A percentile compares a stretch with the other conserved stretches of the same genome.
Evolutionary conservation across 2,888 invertebrate species (phyloP).

Genomic region (Nomada fucata): DNA sequence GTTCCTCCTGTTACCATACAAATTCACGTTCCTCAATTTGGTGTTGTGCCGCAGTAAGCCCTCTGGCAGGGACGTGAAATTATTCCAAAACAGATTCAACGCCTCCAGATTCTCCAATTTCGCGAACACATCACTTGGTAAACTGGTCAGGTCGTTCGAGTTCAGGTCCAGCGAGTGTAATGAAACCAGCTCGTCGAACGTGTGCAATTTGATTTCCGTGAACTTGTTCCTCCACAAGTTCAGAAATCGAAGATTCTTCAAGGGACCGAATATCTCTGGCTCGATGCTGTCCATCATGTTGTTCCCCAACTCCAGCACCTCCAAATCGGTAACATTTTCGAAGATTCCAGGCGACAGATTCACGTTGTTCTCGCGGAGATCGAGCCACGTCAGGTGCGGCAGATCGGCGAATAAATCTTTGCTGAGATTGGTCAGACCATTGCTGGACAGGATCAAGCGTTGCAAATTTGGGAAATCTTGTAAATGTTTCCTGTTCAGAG

Average conservation of each 20-base stretch:
- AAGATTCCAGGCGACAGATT: conserved; percentile 68
- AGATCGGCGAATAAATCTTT: conserved; percentile 87
- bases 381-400: conserved; percentile 87
- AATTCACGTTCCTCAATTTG: conserved; percentile 84
- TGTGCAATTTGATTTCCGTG: conserved; percentile 86
- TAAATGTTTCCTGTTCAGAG: conserved; percentile 86
- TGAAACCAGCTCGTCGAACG: conserved; percentile 87
- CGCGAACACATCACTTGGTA: conserved; percentile 85
- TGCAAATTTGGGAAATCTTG: conserved; percentile 85
- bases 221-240: conserved; percentile 90
- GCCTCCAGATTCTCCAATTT: conserved; percentile 86
- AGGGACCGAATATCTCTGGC: conserved; percentile 87
- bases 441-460: conserved; percentile 87
- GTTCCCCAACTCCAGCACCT: conserved; percentile 88
- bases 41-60: conserved; percentile 86
- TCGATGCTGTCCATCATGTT: conserved; percentile 88
- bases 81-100: conserved; percentile 89
- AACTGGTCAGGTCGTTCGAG: conserved; percentile 87
- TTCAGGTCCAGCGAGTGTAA: conserved; percentile 89
- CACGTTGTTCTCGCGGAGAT: conserved; percentile 87
- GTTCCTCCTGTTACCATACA: conserved; percentile 81
- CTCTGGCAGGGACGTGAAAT: conserved; percentile 87
- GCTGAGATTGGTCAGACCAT: conserved; percentile 87
- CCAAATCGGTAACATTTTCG: conserved; percentile 80
- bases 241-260: conserved; percentile 85